Conservation (phyloP, 2,797 vertebrate genomes). For the Valencia hispanica region DNA sequence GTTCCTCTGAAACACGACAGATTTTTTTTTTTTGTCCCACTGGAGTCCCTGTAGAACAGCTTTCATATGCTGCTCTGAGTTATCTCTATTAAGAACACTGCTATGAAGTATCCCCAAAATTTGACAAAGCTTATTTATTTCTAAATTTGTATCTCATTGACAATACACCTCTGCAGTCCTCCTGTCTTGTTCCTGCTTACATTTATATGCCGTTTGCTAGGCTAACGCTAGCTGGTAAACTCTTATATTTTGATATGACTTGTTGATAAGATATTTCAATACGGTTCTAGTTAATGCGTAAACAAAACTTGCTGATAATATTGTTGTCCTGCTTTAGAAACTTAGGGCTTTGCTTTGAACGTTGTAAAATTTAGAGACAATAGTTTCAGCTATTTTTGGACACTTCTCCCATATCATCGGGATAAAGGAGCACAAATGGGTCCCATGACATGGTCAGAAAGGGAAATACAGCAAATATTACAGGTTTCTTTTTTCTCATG, state of each 20-base stretch:
- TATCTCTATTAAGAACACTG: too few relatives aligned
- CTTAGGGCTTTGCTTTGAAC: background rate
- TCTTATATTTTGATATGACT: background rate
- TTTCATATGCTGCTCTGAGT: too few relatives aligned
- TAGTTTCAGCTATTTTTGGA: background rate
- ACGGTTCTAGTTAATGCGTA: background rate
- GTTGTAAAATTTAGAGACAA: background rate
- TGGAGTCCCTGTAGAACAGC: too few relatives aligned
- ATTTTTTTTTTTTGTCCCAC: too few relatives aligned
- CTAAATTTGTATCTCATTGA: too few relatives aligned
- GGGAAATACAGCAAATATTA: background rate
- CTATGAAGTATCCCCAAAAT: background rate
- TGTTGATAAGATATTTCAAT: background rate
- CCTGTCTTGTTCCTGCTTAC: background rate
- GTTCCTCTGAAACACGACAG: too few relatives aligned
- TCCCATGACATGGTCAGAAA: too few relatives aligned
- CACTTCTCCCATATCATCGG: background rate
- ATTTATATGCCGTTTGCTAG: background rate
- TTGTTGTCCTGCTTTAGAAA: background rate
- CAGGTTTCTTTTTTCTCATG: background rate
- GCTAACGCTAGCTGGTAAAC: background rate
- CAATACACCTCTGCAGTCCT: background rate
- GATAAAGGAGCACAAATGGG: background rate
- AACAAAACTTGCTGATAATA: background rate
- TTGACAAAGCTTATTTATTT: background rate